Percentiles rank a stretch among this genome's conserved stretches.
Evolutionary conservation across 2,888 invertebrate genomes (phyloP).

Genomic region (Aphelenchoides bicaudatus): DNA sequence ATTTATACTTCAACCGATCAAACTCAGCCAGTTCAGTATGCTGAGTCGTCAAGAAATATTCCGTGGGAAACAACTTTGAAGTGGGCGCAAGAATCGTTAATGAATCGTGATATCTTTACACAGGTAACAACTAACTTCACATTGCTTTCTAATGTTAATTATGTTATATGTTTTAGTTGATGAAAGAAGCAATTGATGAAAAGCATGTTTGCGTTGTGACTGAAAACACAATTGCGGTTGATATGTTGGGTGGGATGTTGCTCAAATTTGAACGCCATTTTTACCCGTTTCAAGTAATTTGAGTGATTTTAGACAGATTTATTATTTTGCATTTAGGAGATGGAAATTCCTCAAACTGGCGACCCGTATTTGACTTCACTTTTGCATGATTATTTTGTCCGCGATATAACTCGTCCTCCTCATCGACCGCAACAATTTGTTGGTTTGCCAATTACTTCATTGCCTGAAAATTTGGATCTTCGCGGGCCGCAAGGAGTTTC

Average conservation of each 20-base stretch:
- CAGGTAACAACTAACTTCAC: conserved; percentile 26
- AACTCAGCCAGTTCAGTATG: conserved; percentile 7
- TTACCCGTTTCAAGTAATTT: conserved; percentile 40
- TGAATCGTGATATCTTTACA: conserved; percentile 49
- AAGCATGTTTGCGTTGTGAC: conserved; percentile 39
- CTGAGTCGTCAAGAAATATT: conserved; percentile 22
- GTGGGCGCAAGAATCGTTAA: conserved; percentile 55
- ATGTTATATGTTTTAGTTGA: conserved; percentile 37
- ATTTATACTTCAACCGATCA: conserved; percentile 15
- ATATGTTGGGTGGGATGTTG: conserved; percentile 45
- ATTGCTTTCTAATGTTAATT: conserved; percentile 6
- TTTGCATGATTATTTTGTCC: conserved; percentile 42
- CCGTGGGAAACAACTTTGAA: conserved; percentile 52
- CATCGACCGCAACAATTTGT: conserved; percentile 42
- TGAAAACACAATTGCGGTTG: conserved; percentile 48
- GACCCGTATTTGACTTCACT: conserved; percentile 39
- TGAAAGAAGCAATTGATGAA: conserved; percentile 36
- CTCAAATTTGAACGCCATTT: conserved; percentile 46
- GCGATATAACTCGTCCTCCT: conserved; percentile 38
- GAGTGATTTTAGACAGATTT: background rate
- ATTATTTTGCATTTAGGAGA: conserved; percentile 30
- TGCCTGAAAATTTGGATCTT: conserved; percentile 43
- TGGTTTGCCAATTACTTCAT: conserved; percentile 41
- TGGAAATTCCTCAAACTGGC: conserved; percentile 35
- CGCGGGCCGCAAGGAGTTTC: conserved; percentile 44